Evolutionary conservation across 2,797 vertebrate species (phyloP), one percentile per base, ranked within the genome.

Genomic region (Epinephelus coioides): DNA sequence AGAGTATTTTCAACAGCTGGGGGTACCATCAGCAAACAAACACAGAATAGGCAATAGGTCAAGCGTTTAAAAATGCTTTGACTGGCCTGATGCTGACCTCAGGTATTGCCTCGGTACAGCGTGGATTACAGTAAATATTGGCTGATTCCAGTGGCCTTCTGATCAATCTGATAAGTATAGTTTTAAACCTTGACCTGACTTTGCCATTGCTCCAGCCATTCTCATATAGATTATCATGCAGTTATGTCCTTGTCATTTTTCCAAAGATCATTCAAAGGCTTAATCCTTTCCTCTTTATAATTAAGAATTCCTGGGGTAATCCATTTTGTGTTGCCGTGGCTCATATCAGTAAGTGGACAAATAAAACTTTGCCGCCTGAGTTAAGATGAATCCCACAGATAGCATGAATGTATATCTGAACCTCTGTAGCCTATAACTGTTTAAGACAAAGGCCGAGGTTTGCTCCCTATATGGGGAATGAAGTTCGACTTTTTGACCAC

Each of bases 321-420:
- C 47, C 6, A n/a, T 53, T 63, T 21, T 2, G 14, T 34, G 9
- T 50, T 19, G 14, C 15, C 34, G 46, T 73, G 8, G 73, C 38
- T 38, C 23, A 7, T 61, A 49, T 79, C 62, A 79, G 66, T 21
- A 17, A 7, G n/a, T 14, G 11, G 12, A 3, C 25, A 15, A 43
- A 38, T 49, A 55, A 40, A 61, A 78, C 85, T 73, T 83, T 86
- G 60, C 27, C 53, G 76, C 34, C 23, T 47, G 15, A 34, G 65
- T 19, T 79, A 51, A 74, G 80, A 54, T 77, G 57, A 71, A 73
- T 60, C 44, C 64, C 38, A 61, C 38, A 34, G 21, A 81, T 55
- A 62, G 27, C 44, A 2, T 9, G 7, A 23, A 57, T 23, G 47
- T 60, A 23, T 64, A 19, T 56, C 6, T 79, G n/a, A 47, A 15